phyloP scores from a whole-genome alignment of 1,140 invertebrate species.

The Rhizoglyphus robini region DNA sequence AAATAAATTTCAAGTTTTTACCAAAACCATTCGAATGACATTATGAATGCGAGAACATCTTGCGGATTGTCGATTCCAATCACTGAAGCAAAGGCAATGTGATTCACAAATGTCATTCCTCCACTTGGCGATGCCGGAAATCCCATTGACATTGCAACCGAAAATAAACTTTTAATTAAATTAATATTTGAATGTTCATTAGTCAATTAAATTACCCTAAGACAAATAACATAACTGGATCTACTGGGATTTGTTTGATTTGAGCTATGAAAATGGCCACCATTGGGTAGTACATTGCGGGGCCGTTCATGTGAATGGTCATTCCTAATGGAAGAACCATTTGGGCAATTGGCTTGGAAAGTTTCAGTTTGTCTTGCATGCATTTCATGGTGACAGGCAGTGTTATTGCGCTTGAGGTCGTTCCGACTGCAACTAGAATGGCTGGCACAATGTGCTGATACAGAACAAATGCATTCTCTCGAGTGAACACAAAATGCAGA shows the following conservation, averaged over 20 bases:
- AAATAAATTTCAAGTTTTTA: too few relatives aligned
- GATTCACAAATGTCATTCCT: constrained; percentile 19
- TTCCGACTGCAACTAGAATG: constrained; percentile 77
- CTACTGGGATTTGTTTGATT: constrained; percentile 64
- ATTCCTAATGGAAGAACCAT: constrained; percentile 83
- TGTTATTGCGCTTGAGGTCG: constrained; percentile 84
- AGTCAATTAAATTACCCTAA: too few relatives aligned
- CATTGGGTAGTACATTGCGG: constrained; percentile 71
- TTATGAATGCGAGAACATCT: constrained; percentile 20
- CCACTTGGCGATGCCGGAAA: not conserved
- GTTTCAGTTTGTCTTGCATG: constrained; percentile 74
- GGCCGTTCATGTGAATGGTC: constrained; percentile 88
- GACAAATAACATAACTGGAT: constrained; percentile 46
- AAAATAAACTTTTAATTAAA: too few relatives aligned
- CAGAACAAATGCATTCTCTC: constrained; percentile 74
- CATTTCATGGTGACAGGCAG: constrained; percentile 83
- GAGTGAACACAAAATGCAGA: constrained; percentile 66
- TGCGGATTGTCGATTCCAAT: constrained; percentile 23
- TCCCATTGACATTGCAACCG: constrained; percentile 12
- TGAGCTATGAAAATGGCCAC: constrained; percentile 83
- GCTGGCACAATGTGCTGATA: constrained; percentile 65
- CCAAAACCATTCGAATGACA: constrained; percentile 24
- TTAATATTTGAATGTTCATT: too few relatives aligned
- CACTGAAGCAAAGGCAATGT: constrained; percentile 20
- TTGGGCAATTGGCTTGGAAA: constrained; percentile 73